Evolutionary conservation across 2,113 vertebrate species (phyloP), one percentile per base, ranked within the genome.

Genomic region (Amblyopsis rosae): DNA sequence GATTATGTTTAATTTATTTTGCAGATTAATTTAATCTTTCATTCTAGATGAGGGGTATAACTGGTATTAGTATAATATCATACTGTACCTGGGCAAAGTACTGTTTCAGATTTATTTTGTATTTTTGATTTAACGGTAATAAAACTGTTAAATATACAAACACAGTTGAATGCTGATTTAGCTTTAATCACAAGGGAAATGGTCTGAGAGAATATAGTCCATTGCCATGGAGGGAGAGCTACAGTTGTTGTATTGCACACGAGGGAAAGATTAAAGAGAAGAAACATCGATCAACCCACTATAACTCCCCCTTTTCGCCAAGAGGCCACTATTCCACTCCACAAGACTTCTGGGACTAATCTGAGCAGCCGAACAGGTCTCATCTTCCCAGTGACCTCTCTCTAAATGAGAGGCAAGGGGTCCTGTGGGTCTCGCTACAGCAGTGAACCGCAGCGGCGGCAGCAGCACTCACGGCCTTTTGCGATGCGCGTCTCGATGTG

Each of bases 401-500:
- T 86, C 78, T 83, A 88, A 88, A 89, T 85, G 84, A 90, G 82
- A 87, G 61, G 67, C 76, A 69, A 83, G 75, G 56, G 88, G 78
- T 83, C 83, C 81, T 80, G 65, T 17, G 83, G 81, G 86, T 74
- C 73, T 47, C 70, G 73, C 70, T 71, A 72, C 65, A 56, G 73
- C 41, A 63, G 67, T 46, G 12, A 71, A 81, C 67, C 32, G 68
- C 59, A 79, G 77, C 75, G 26, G 26, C 26, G 26, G 26, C 26
- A 26, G 60, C 56, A 74, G 77, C 72, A 98, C 97, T 98, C 92
- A 99, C 96, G 79, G 95, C 96, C 95, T 41, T 96, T 95, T 26
- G 93, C 80, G 2, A 94, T 94, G 86, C 92, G 92, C 57, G 95
- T 95, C 88, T 99, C 97, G 87, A 99, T 95, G 90, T 99, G 97